phyloP scores from a whole-genome alignment of 2,888 invertebrate species.

The Zaprionus obscuricornis region DNA sequence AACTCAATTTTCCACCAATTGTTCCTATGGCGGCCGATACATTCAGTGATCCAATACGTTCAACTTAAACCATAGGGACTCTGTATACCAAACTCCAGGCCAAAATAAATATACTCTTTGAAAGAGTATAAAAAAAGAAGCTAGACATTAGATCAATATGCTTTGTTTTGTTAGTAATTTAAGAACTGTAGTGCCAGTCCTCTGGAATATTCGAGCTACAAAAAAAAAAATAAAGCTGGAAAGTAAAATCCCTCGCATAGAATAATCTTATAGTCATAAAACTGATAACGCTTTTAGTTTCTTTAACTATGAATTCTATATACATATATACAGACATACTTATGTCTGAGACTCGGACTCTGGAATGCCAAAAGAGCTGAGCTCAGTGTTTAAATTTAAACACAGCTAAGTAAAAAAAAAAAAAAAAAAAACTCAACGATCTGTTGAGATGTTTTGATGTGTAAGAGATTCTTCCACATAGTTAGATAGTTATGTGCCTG shows the following conservation, averaged over 20 bases:
- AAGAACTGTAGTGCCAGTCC: conserved; percentile 37
- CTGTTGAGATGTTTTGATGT: conserved; percentile 14
- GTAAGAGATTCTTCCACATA: conserved; percentile 44
- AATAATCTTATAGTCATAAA: conserved; percentile 28
- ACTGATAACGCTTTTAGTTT: conserved; percentile 54
- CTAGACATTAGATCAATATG: too few relatives aligned
- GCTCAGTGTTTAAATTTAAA: conserved; percentile 75
- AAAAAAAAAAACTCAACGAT: conserved; percentile 8
- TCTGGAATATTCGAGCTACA: neutral
- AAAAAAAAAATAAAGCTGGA: conserved; percentile 22
- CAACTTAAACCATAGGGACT: too few relatives aligned
- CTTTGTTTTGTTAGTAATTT: conserved; percentile 39
- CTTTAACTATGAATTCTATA: conserved; percentile 8
- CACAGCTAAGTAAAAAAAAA: too few relatives aligned
- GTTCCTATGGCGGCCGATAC: too few relatives aligned
- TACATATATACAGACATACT: neutral
- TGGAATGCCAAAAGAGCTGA: conserved; percentile 54
- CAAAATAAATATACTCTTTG: too few relatives aligned
- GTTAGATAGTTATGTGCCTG: conserved; percentile 24
- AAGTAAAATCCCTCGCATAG: conserved; percentile 30
- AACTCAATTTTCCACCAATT: too few relatives aligned
- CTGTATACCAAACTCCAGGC: too few relatives aligned
- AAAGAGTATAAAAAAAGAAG: too few relatives aligned
- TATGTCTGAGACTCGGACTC: conserved; percentile 6
- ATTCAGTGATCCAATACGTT: too few relatives aligned